Evolutionary conservation across 64 coral and sea anemone species (phyloP).

Genomic region (Platygyra sinensis): DNA sequence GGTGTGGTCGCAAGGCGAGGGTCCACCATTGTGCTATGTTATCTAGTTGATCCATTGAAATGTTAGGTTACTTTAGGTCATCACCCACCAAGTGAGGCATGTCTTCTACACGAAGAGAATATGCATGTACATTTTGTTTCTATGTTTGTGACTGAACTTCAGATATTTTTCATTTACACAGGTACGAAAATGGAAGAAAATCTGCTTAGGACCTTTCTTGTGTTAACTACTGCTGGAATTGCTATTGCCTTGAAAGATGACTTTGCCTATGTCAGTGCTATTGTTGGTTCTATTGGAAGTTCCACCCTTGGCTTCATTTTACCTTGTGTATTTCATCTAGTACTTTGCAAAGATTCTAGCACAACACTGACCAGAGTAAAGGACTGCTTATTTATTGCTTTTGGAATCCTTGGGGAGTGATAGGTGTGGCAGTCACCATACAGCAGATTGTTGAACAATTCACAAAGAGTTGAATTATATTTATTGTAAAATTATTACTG

Average conservation of each 20-base stretch:
- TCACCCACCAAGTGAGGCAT: too few species aligned
- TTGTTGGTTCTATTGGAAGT: conserved; percentile 82
- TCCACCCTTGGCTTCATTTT: conserved; percentile 76
- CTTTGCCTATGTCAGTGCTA: conserved; percentile 80
- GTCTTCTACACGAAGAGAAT: too few species aligned
- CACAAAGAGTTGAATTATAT: conserved; percentile 11
- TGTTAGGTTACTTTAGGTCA: too few species aligned
- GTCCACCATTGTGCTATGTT: too few species aligned
- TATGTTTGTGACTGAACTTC: neutral
- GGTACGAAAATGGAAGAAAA: conserved; percentile 75
- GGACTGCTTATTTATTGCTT: conserved; percentile 64
- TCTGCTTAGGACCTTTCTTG: conserved; percentile 63
- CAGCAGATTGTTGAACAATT: conserved; percentile 47
- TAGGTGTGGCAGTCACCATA: conserved; percentile 54
- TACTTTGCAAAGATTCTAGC: conserved; percentile 50
- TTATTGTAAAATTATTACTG: neutral
- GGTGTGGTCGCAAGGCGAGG: too few species aligned
- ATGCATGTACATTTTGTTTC: too few species aligned
- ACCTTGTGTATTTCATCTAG: conserved; percentile 72
- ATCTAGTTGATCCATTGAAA: too few species aligned
- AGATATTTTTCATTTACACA: conserved; percentile 8
- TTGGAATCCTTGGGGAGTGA: conserved; percentile 73
- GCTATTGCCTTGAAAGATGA: conserved; percentile 81
- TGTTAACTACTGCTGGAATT: conserved; percentile 68
- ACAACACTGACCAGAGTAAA: conserved; percentile 44